Base-by-base conservation (phyloP, 2,113 vertebrate species). In the Micromys minutus region DNA sequence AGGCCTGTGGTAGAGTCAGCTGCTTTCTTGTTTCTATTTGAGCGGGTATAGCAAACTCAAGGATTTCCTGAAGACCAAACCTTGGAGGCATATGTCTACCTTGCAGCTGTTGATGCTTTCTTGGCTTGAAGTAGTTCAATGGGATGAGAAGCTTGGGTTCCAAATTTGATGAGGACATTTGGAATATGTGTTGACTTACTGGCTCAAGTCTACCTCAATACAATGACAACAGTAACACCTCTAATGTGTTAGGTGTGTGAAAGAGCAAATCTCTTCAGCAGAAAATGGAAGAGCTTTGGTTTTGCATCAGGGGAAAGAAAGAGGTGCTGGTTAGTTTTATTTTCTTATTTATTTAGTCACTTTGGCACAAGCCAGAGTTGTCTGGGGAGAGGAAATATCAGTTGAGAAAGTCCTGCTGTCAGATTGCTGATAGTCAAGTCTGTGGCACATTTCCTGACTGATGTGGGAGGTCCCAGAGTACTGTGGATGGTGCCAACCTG, bases 151-250 rank as follows among this genome's bases (percentile, higher is more conserved):
- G 42, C 61, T 47, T 89, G 90, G 85, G 81, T 65, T 97, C 87
- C 93, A 96, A 94, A 95, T 96, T 77, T 29, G 71, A 76, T 88
- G 97, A 97, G 96, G 79, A 42, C 61, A 87, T 97, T 96, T 91
- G 85, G 92, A 94, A 84, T 90, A 61, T 92, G 95, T 89, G 84
- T 76, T 61, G 47, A 57, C 97, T 98, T 97, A 94, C 55, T 94
- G 96, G 93, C 19, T 98, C 88, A 83, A 93, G 67, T 93, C 98
- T 93, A 77, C 89, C 84, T 96, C 74, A 65, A 47, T 61, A 45
- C 42, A n/a, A 26, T 0, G 15, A 4, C 34, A n/a, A 24, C 10
- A 26, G 39, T 13, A 81, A 19, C 29, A 29, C 26, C 83, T 29
- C 61, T 2, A 71, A 80, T 89, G 59, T 97, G 69, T 59, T 47